These are phyloP conservation scores for Lasioglossum marginatum DNA, from an alignment of 2,888 invertebrate genomes.

Conservation along the genomic window DNA sequence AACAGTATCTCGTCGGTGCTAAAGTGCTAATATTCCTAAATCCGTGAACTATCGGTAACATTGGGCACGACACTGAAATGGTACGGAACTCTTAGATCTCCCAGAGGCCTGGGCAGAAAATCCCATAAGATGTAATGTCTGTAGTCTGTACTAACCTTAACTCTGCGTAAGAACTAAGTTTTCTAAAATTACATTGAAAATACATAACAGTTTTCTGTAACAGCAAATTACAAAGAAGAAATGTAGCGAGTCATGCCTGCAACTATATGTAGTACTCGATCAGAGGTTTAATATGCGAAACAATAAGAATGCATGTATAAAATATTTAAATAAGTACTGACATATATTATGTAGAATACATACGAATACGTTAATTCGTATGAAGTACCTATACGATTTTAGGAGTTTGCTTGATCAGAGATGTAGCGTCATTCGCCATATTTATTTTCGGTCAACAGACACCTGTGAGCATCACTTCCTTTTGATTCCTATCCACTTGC, in stretches of 20 bases:
- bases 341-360: not conserved
- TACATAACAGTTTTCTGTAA: constrained; percentile 11
- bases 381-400: not conserved
- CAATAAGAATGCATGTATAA: not conserved
- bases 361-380: not conserved
- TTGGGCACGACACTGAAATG: too few species aligned
- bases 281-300: not conserved
- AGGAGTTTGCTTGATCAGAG: constrained; percentile 49
- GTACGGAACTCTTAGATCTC: too few species aligned
- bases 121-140: too few species aligned
- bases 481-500: constrained; percentile 20
- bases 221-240: constrained; percentile 22
- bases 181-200: not conserved
- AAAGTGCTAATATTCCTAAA: too few species aligned
- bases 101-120: too few species aligned
- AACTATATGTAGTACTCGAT: not conserved
- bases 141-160: too few species aligned
- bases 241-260: not conserved
- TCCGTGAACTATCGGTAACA: too few species aligned
- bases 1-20: too few species aligned
- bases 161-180: not conserved
- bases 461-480: constrained; percentile 54
- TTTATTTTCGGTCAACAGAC: constrained; percentile 66
- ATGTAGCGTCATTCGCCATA: constrained; percentile 71
- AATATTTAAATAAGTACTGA: not conserved